Base-by-base conservation (phyloP, 2,113 vertebrate species). In the Mesocricetus auratus region DNA sequence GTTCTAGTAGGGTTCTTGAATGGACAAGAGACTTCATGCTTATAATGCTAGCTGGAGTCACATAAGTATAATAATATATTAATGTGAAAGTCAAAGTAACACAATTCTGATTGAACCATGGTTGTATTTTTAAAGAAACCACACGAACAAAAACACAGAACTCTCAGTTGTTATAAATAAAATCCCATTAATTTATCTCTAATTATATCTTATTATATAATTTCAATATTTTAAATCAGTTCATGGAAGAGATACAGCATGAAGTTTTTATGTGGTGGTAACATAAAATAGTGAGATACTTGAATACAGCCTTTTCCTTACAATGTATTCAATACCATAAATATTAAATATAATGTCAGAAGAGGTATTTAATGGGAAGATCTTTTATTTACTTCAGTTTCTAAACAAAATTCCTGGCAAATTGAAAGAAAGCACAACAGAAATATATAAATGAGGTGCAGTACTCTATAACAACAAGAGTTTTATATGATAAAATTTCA, bases 161-260 rank as follows among this genome's bases (percentile, higher is more conserved):
- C 53, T 95, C 10, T 39, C 16, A 73, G 58, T 58, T 98, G 60
- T 94, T 91, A 86, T 68, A 95, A 94, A 96, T 96, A 82, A 93
- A 88, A 77, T 88, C 92, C 91, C 4, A 94, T 95, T 90, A 86
- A 94, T 88, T 98, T 96, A 89, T 56, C 81, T 50, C 92, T 82
- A 91, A 96, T 45, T 45, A 64, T 64, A 19, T 45, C 8, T 64
- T 45, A 64, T 64, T 94, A 77, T 90, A 91, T 64, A 42, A 81
- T 97, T 94, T 98, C 87, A 71, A 89, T 95, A 89, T 96, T 97
- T 94, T 83, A 95, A 97, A 81, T 39, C 64, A 87, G 79, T 87
- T 45, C 60, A 86, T 58, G 87, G 53, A 97, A 85, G 3, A 53
- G 62, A 88, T 13, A 74, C 50, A 83, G 60, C n/a, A 86, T 92